These are phyloP conservation scores for Genyomyrus donnyi DNA, from an alignment of 2,113 vertebrate species.

Conservation along the genomic window DNA sequence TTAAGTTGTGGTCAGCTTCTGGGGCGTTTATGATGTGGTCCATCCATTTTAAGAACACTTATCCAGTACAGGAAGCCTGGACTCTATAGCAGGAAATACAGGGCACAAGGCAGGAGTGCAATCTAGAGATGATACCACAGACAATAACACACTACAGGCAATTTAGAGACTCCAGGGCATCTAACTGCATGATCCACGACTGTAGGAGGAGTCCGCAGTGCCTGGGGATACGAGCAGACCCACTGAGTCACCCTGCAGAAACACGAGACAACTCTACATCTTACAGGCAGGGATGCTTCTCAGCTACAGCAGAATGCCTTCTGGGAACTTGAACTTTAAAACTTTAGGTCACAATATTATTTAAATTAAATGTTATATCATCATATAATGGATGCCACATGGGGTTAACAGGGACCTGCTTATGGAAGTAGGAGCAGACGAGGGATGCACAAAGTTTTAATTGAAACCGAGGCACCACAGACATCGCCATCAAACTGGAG, in stretches of 20 bases:
- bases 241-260: not conserved
- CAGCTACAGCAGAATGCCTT: not conserved
- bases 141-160: not conserved
- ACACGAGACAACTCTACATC: not conserved
- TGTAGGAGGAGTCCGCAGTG: not conserved
- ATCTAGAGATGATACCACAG: not conserved
- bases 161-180: not conserved
- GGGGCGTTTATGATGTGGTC: not conserved
- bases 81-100: not conserved
- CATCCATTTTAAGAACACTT: not conserved
- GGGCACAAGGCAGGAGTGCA: not conserved
- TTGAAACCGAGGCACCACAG: not conserved
- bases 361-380: not conserved
- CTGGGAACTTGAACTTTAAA: not conserved
- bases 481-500: slow-evolving; percentile 1
- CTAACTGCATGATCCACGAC: not conserved
- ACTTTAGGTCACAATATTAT: not conserved
- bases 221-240: not conserved
- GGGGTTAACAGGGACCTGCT: not conserved
- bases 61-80: not conserved
- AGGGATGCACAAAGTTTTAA: not conserved
- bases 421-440: not conserved
- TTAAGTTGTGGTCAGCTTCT: not conserved
- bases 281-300: not conserved
- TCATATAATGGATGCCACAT: not conserved